Base-by-base conservation (phyloP, 2,888 invertebrate species). In the Drosophila suboccidentalis region DNA sequence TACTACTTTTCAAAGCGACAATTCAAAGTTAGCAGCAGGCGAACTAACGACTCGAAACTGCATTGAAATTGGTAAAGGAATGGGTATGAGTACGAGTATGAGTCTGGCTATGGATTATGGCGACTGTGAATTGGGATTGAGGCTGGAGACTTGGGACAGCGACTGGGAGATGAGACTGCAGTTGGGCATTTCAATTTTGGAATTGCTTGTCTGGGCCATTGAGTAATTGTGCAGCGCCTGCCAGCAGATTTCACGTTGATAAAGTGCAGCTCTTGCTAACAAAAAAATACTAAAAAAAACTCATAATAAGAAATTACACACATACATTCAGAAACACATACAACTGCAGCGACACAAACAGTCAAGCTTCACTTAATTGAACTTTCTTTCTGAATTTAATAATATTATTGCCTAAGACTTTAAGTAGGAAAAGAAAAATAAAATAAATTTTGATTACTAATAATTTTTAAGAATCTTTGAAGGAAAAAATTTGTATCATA, bases 221-320 rank as follows among this genome's bases (percentile, higher is more conserved):
- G 90, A 87, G 86, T 87, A 87, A 87, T 87, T 87, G 86, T 87
- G 86, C 77, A 84, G 87, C 84, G 75, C 65, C 81, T 86, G 81
- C 81, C 87, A 70, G 69, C 76, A 75, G 86, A 87, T 87, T 87
- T 83, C 66, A 82, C 89, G 83, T 73, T 87, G 86, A 87, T 87
- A 87, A 87, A 89, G 81, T 87, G 77, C 71, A 79, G 64, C 69
- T 65, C 71, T 79, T 63, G 76, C 73, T 11, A 26, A 36, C n/a
- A n/a, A 11, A 22, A 11, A 54, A 29, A 73, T 83, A 86, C 74
- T 22, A 22, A 3, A 22, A 22, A 22, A 22, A 22, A 70, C 87
- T 78, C 87, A 89, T 87, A 89, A 86, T 85, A 89, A 80, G 86
- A 89, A 82, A 86, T 79, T 86, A 78, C 78, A 59, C 54, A 67